Conservation (phyloP, 1,140 invertebrate genomes). For the Calephelis nemesis region DNA sequence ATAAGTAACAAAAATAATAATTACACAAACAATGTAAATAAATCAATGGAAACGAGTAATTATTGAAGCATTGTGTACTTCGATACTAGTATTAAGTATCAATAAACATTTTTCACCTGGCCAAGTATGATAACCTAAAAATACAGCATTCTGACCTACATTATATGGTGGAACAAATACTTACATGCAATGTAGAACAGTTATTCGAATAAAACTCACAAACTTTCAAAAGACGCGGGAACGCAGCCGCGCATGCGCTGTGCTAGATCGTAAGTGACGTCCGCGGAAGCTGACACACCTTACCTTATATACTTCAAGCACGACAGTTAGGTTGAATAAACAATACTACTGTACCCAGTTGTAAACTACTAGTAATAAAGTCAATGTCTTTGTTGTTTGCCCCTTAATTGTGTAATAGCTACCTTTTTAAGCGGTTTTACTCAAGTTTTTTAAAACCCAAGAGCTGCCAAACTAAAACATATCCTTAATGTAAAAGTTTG, state of each 20-base stretch:
- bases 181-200: constrained; percentile 35
- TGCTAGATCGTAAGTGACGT: constrained; percentile 63
- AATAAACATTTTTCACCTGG: too few relatives aligned
- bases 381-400: not conserved
- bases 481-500: too few relatives aligned
- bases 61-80: too few relatives aligned
- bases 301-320: constrained; percentile 63
- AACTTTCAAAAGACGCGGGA: constrained; percentile 52
- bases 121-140: not conserved
- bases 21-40: too few relatives aligned
- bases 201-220: constrained; percentile 30
- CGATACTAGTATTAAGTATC: too few relatives aligned
- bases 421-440: too few relatives aligned
- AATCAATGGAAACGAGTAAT: too few relatives aligned
- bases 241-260: constrained; percentile 51
- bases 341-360: constrained; percentile 25
- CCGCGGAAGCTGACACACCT: constrained; percentile 54
- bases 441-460: too few relatives aligned
- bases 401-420: not conserved
- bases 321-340: constrained; percentile 66
- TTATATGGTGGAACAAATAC: constrained; percentile 32
- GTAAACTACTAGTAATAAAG: constrained; percentile 1
- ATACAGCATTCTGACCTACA: constrained; percentile 39
- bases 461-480: too few relatives aligned
- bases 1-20: too few relatives aligned